Percentiles rank a stretch among this genome's conserved stretches.
phyloP scores from a whole-genome alignment of 1,140 invertebrate species.

The Caerostris darwini region DNA sequence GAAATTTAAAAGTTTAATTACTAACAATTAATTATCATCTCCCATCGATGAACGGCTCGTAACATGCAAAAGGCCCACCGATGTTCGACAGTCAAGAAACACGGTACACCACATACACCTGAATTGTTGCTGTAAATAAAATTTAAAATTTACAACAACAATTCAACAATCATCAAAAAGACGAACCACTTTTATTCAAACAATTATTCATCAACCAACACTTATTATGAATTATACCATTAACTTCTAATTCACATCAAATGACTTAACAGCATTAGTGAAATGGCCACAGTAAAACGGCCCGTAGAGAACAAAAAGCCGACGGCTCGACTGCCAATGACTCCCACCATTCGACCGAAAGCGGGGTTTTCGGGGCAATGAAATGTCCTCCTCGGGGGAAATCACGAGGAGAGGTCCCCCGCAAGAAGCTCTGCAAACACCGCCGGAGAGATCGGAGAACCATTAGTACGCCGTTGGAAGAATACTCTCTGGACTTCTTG shows the following conservation, averaged over 20 bases:
- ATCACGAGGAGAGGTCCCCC: neutral
- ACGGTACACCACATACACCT: too few species aligned
- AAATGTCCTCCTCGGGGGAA: neutral
- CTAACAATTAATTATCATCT: too few species aligned
- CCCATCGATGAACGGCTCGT: too few species aligned
- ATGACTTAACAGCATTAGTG: neutral
- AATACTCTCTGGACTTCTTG: too few species aligned
- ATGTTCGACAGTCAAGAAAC: too few species aligned
- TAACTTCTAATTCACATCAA: neutral
- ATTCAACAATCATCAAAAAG: too few species aligned
- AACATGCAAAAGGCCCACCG: too few species aligned
- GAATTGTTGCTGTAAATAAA: too few species aligned
- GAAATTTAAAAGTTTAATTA: too few species aligned
- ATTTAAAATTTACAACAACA: too few species aligned
- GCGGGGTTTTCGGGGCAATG: neutral
- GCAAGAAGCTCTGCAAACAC: neutral
- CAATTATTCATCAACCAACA: neutral
- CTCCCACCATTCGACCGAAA: neutral
- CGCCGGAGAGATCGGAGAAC: neutral
- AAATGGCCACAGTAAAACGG: neutral
- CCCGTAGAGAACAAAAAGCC: neutral
- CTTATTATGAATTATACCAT: neutral
- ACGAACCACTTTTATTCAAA: neutral
- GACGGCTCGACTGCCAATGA: neutral
- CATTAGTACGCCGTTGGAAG: neutral